Evolutionary conservation across 2,113 vertebrate species (phyloP), one percentile per base, ranked within the genome.

Genomic region (Coptodon rendalli): DNA sequence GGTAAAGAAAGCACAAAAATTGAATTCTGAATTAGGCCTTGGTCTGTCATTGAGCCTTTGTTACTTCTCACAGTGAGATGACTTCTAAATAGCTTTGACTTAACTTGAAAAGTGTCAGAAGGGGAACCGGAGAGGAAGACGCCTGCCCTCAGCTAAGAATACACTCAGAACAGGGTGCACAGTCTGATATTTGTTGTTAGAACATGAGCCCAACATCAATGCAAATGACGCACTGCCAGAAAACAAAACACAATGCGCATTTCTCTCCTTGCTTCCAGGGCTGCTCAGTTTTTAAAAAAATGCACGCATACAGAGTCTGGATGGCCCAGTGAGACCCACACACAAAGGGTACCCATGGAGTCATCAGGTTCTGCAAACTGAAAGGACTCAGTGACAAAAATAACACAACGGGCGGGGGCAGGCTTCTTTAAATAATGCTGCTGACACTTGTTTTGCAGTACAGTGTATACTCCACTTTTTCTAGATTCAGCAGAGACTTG

Each of bases 81-180:
- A 88, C 80, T 92, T 94, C 90, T 90, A 93, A 94, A 93, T 80
- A 89, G 91, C 89, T 91, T 86, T 86, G 87, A 90, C 59, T 92
- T 52, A 68, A 61, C 86, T 82, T 81, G 82, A 76, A 80, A 91
- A 79, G 80, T 89, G 85, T 92, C 80, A 81, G 82, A 88, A 86
- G 85, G 80, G 80, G 48, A 92, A 90, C 36, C 45, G 17, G 80
- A 90, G 82, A 81, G 87, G 61, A 53, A 91, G 85, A 85, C 24
- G 36, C 40, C 24, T 78, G 91, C 81, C 85, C 48, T 52, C 13
- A 13, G 89, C 89, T 89, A 89, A 87, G 91, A 91, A 91, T 88
- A 91, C 82, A 83, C 81, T 81, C 63, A 38, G 53, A 89, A 78
- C 61, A 81, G 73, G 76, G 78, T 79, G 80, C 63, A 76, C 31